phyloP scores from a whole-genome alignment of 2,888 invertebrate species.

The Drosophila diplacantha region DNA sequence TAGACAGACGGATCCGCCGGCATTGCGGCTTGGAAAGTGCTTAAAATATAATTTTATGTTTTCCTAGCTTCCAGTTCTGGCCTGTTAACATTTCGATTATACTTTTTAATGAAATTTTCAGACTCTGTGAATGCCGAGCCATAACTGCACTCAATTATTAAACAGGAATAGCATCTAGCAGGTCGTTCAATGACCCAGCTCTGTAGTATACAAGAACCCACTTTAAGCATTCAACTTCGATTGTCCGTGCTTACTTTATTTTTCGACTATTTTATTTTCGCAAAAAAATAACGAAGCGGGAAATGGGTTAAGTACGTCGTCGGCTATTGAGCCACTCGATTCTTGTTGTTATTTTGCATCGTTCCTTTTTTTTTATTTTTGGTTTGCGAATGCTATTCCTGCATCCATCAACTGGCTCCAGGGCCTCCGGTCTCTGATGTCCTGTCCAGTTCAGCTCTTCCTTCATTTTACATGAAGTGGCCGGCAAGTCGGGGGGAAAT shows the following conservation, averaged over 20 bases:
- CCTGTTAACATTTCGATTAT: constrained; percentile 63
- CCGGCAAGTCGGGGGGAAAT: constrained; percentile 16
- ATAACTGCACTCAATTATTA: constrained; percentile 69
- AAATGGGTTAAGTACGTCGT: constrained; percentile 56
- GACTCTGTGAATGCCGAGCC: constrained; percentile 48
- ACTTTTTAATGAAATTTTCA: constrained; percentile 66
- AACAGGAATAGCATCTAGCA: constrained; percentile 29
- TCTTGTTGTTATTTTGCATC: constrained; percentile 21
- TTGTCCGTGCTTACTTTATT: constrained; percentile 16
- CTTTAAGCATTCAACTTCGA: constrained; percentile 36
- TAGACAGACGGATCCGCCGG: constrained; percentile 25
- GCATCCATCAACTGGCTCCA: constrained; percentile 34
- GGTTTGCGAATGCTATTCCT: constrained; percentile 20
- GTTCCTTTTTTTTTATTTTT: constrained; percentile 17
- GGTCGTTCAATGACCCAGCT: constrained; percentile 28
- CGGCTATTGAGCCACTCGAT: constrained; percentile 31
- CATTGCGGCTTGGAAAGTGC: constrained; percentile 29
- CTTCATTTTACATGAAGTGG: constrained; percentile 45
- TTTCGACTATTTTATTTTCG: constrained; percentile 24
- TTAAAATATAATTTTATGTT: constrained; percentile 53
- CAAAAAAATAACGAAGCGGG: constrained; percentile 4
- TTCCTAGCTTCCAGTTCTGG: constrained; percentile 8
- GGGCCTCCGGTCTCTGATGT: constrained; percentile 27
- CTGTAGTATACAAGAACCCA: constrained; percentile 7
- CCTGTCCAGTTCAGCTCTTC: constrained; percentile 38